Evolutionary conservation across 2,888 invertebrate species (phyloP), one percentile per base, ranked within the genome.

Genomic region (Pteria penguin): DNA sequence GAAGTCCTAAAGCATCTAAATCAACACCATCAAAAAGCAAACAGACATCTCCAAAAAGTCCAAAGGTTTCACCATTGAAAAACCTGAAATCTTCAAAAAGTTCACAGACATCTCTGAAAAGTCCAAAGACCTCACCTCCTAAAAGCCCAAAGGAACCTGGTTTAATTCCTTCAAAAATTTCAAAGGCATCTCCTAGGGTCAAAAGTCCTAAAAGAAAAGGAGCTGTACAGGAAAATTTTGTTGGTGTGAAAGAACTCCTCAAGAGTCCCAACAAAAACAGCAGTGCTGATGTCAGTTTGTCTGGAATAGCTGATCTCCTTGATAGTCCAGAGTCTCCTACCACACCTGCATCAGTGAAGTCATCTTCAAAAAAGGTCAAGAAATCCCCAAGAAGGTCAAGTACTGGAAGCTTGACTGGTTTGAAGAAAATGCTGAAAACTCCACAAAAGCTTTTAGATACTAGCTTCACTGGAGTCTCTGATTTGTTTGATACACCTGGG

Each of bases 231-330:
- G 29, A 33, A 27, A 52, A 29, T 4, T 11, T 33, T 27, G 60
- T 24, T 22, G 45, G 45, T 24, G n/a, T 62, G 32, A 61, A 62
- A 31, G 61, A 61, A 26, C 33, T 61, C 14, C 27, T 62, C 4
- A 45, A 36, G 36, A 65, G 24, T 22, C 65, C 32, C 11, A n/a
- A n/a, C n/a, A 29, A 67, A 27, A 55, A 57, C 2, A 24, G 55
- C 18, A 18, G 11, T 60, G 72, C 60, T 57, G 78, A 80, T 68
- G 57, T 81, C 0, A 83, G 82, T 72, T 83, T 84, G 58, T 80
- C 79, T 65, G 87, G 86, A 65, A 29, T 87, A 11, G 73, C 79
- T 63, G 83, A 84, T 67, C 32, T 88, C 69, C 54, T 86, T 75
- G 81, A 78, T 36, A 82, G 84, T 31, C 83, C 84, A 31, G 79